These are phyloP conservation scores for Porites rus DNA, from an alignment of 92 coral and sea anemone genomes.

Conservation along the genomic window DNA sequence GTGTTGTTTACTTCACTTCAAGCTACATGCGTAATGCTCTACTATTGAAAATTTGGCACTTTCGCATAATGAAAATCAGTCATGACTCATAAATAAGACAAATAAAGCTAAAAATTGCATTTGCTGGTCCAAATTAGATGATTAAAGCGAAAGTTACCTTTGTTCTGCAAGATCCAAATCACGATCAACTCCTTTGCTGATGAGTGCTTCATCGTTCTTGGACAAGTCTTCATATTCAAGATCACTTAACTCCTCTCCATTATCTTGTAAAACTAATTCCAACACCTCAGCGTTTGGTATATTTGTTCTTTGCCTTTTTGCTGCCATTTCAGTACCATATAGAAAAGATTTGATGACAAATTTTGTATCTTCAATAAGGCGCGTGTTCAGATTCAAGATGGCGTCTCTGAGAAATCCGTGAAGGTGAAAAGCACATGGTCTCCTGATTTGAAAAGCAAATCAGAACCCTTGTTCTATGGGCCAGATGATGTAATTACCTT, in stretches of 20 bases:
- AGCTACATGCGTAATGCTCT: no score
- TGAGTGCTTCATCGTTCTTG: constrained; percentile 36
- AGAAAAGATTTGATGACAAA: neutral
- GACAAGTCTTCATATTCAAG: constrained; percentile 37
- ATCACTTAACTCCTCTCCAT: constrained; percentile 24
- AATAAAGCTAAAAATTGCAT: neutral
- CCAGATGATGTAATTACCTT: neutral
- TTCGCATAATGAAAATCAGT: no score
- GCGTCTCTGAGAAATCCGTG: neutral
- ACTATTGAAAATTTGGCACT: no score
- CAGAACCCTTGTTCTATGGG: constrained; percentile 14
- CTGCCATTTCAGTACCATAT: neutral
- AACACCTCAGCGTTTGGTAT: constrained; percentile 17
- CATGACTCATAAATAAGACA: no score
- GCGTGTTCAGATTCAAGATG: constrained; percentile 4
- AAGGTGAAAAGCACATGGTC: neutral
- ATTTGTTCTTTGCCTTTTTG: constrained; percentile 2
- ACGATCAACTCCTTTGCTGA: constrained; percentile 12
- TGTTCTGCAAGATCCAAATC: constrained; percentile 10
- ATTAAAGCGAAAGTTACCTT: constrained; percentile 6
- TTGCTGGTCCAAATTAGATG: neutral
- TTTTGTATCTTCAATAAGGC: neutral
- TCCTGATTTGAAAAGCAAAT: constrained; percentile 5
- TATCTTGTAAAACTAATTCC: constrained; percentile 9
- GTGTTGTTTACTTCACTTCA: no score